These are phyloP conservation scores for Diadegma fenestrale DNA, from an alignment of 2,888 invertebrate species.

Conservation along the genomic window DNA sequence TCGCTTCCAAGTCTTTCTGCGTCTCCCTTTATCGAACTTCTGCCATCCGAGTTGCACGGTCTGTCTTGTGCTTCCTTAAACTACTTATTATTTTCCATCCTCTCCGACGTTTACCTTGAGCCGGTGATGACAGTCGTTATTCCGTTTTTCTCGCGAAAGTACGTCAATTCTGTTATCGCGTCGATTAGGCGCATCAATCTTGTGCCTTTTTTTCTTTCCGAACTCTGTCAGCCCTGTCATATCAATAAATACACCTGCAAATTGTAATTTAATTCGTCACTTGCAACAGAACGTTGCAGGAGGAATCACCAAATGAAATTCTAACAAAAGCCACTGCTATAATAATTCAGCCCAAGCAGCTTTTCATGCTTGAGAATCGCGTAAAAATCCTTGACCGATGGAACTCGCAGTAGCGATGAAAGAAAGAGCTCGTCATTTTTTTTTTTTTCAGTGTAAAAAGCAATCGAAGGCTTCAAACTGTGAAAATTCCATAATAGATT, in stretches of 20 bases:
- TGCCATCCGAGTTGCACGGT: conserved; percentile 26
- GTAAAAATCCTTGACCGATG: no score
- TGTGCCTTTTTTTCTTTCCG: background rate
- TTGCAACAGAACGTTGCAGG: background rate
- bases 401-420: no score
- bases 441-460: background rate
- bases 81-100: conserved; percentile 34
- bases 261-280: background rate
- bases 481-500: background rate
- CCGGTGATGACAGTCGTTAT: conserved; percentile 57
- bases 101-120: conserved; percentile 35
- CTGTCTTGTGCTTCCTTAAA: conserved; percentile 32
- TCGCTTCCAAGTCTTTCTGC: background rate
- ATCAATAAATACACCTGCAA: background rate
- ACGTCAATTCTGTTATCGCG: conserved; percentile 24
- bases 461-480: background rate
- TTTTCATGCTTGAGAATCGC: background rate
- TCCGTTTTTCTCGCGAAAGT: conserved; percentile 42
- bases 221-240: background rate
- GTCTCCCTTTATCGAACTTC: background rate
- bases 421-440: no score
- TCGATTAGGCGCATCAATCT: conserved; percentile 45
- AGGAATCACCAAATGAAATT: background rate
- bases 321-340: no score
- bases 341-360: no score